Base-by-base conservation (phyloP, 2,797 vertebrate genomes). In the Muraenolepis orangiensis region DNA sequence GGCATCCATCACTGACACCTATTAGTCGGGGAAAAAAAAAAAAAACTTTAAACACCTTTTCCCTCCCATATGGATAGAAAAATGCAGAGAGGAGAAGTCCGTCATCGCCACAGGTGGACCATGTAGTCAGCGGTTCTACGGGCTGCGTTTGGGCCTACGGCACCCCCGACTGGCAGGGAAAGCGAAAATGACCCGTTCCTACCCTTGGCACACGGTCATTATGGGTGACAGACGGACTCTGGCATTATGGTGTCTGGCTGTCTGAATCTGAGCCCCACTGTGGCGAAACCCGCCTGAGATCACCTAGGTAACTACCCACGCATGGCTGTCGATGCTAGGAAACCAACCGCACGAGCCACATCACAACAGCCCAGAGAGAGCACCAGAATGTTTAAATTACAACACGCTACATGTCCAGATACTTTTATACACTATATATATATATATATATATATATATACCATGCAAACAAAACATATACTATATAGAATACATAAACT, bases 241-340 rank as follows among this genome's bases (percentile, higher is more conserved):
- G 90, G 87, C 88, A 92, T 92, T 92, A 92, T 88, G 87, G 89
- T 91, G 91, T 92, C 91, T 92, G 90, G 88, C 87, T 83, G 87
- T 90, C 89, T 91, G 87, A 87, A 87, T 82, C 71, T 78, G 85
- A 88, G 85, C 88, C 89, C 87, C 86, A 84, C 84, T 85, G 81
- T 76, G 90, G 87, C 85, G 86, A 91, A 90, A 86, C 83, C 85
- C 80, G 84, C 89, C 89, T 91, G 85, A 91, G 87, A 91, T 93
- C 90, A 92, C 88, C 87, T 91, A 81, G 70, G 85, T 91, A 89
- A 83, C 89, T 90, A 88, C 88, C 91, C 91, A 91, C 88, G 83
- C 87, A 81, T 6, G 72, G 83, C 86, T 82, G 86, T 82, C 83
- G 77, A 76, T 82, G 85, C 87, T 85, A 89, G 90, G 86, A 92